Conservation (phyloP, 2,113 vertebrate genomes). For the Etheostoma spectabile region DNA sequence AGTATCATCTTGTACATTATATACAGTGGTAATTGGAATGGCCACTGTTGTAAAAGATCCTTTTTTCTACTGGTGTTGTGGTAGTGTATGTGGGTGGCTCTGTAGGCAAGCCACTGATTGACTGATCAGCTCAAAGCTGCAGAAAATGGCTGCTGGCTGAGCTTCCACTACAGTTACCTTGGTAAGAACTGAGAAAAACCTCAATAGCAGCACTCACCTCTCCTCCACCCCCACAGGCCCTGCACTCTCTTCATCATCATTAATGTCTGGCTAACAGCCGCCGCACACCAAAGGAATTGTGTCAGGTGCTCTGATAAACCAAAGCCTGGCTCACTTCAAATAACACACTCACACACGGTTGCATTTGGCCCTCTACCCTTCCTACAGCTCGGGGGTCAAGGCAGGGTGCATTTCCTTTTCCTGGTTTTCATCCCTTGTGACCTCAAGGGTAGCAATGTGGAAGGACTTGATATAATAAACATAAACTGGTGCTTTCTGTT, state of each 20-base stretch:
- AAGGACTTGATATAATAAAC: conserved; percentile 12
- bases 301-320: conserved; percentile 67
- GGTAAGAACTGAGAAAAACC: conserved; percentile 75
- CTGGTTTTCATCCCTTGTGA: conserved; percentile 23
- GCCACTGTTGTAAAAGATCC: conserved; percentile 42
- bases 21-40: conserved; percentile 12
- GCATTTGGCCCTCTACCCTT: conserved; percentile 35
- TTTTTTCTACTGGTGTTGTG: conserved; percentile 48
- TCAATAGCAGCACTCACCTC: conserved; percentile 48
- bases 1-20: background rate
- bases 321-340: conserved; percentile 62
- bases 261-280: conserved; percentile 73
- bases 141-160: conserved; percentile 74
- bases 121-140: conserved; percentile 67
- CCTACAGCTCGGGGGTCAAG: conserved; percentile 47
- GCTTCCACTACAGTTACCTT: conserved; percentile 65
- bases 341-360: conserved; percentile 32
- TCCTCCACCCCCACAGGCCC: conserved; percentile 38
- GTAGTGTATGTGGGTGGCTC: conserved; percentile 64
- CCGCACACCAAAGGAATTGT: conserved; percentile 58
- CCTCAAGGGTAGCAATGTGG: conserved; percentile 7
- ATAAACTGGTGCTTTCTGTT: background rate
- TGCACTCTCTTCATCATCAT: conserved; percentile 78
- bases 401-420: conserved; percentile 36
- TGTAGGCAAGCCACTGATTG: conserved; percentile 63